phyloP scores from a whole-genome alignment of 2,888 invertebrate species.

The Punctoribates punctum region DNA sequence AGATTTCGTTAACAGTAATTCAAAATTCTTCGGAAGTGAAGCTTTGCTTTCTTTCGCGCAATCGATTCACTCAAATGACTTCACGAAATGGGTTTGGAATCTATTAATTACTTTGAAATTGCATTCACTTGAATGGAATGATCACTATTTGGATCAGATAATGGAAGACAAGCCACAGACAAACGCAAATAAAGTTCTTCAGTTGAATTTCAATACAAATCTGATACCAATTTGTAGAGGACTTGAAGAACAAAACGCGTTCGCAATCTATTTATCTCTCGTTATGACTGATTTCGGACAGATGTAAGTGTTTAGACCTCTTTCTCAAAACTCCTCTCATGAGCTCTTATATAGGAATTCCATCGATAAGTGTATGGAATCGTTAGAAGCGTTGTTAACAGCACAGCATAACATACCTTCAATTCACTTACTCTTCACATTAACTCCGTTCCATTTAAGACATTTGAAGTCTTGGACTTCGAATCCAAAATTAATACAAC shows the following conservation, averaged over 20 bases:
- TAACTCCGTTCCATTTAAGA: constrained; percentile 39
- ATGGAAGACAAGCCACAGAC: not conserved
- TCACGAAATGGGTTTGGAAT: constrained; percentile 43
- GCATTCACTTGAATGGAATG: constrained; percentile 41
- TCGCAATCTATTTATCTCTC: constrained; percentile 42
- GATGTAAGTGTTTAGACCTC: not conserved
- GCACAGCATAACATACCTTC: constrained; percentile 36
- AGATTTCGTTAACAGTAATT: constrained; percentile 10
- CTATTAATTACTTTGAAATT: constrained; percentile 40
- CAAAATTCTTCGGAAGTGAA: not conserved
- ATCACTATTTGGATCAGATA: constrained; percentile 36
- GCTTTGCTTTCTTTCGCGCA: constrained; percentile 25
- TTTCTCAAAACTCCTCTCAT: not conserved
- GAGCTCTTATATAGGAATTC: not conserved
- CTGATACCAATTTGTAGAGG: constrained; percentile 39
- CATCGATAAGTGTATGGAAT: constrained; percentile 29
- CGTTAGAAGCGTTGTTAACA: constrained; percentile 22
- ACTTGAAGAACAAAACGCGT: constrained; percentile 38
- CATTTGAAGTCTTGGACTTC: constrained; percentile 6
- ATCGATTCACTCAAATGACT: constrained; percentile 28
- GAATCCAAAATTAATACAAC: constrained; percentile 31
- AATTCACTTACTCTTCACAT: constrained; percentile 34
- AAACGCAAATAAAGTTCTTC: not conserved
- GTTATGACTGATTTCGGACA: constrained; percentile 44
- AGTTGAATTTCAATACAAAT: constrained; percentile 30